A percentile compares a stretch with the other conserved stretches of the same genome.
Evolutionary conservation across 1,140 invertebrate species (phyloP).

Genomic region (Venustaconcha ellipsiformis): DNA sequence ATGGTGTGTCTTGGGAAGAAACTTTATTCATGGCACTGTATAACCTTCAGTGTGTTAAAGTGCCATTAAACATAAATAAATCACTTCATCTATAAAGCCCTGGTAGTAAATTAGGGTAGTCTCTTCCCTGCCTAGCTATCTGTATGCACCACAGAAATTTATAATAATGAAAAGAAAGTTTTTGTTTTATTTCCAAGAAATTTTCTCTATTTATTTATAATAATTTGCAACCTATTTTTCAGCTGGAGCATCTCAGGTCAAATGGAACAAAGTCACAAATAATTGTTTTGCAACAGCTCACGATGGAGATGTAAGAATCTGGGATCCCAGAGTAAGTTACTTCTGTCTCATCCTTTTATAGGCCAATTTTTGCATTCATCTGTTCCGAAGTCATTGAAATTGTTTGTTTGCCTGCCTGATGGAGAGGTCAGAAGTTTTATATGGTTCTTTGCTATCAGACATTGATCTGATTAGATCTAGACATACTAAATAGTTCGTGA

Average conservation of each 20-base stretch:
- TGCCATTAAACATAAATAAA: too few relatives aligned
- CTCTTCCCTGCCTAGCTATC: too few relatives aligned
- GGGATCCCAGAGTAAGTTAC: slow-evolving; percentile 83
- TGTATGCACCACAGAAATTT: too few relatives aligned
- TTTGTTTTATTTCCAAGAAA: too few relatives aligned
- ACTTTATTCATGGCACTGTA: too few relatives aligned
- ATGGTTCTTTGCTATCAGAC: background rate
- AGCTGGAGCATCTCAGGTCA: slow-evolving; percentile 92
- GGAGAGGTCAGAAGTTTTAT: background rate
- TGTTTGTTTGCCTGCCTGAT: background rate
- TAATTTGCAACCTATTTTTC: slow-evolving; percentile 2
- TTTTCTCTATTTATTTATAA: too few relatives aligned
- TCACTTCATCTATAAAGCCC: too few relatives aligned
- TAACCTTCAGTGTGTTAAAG: too few relatives aligned
- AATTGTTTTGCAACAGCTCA: slow-evolving; percentile 92
- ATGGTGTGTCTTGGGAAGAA: too few relatives aligned
- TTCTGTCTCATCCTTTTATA: background rate
- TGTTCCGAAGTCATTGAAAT: background rate
- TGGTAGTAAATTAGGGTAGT: too few relatives aligned
- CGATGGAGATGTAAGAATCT: slow-evolving; percentile 94
- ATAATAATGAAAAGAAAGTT: too few relatives aligned
- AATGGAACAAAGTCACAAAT: slow-evolving; percentile 89
- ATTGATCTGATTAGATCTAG: background rate
- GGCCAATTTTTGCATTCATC: background rate
- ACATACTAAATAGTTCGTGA: background rate